Base-by-base conservation (phyloP, 2,113 vertebrate genomes). In the Haemorhous mexicanus region DNA sequence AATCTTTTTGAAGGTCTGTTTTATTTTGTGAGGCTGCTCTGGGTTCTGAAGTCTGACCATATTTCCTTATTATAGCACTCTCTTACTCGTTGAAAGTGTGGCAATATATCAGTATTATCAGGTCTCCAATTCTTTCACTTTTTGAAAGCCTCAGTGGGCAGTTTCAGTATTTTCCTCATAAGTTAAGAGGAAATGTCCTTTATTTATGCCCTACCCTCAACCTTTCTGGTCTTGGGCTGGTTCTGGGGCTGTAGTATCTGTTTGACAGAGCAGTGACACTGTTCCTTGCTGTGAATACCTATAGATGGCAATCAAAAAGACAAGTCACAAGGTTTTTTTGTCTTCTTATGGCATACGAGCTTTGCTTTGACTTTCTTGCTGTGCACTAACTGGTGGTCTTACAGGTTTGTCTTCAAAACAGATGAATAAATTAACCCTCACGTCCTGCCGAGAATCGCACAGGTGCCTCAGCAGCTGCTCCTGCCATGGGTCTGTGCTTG, bases 21-120 rank as follows among this genome's bases (percentile, higher is more conserved):
- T 91, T 89, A 32, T 90, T 93, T 85, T 83, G 81, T 86, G 85
- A 74, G 77, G 55, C 52, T 84, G 46, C 44, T 39, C 63, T 12
- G 44, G 26, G 24, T 83, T 94, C 64, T 70, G 27, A 58, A 19
- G 27, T 63, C 59, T 75, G 44, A 47, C 75, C 55, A 6, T 91
- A 62, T 94, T 87, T 96, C 87, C 63, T 89, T 93, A 39, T 89
- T 79, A 89, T 21, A 70, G 69, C 64, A 43, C 16, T 35, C 47
- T 89, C 69, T 81, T 58, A 67, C 13, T 82, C 75, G 30, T 63
- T 23, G 22, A 13, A 59, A 90, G 43, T 75, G 37, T 20, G 37
- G 78, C 77, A 50, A 33, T 89, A 74, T 62, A 72, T 93, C 84
- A 87, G 19, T 33, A 46, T 62, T 77, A 59, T n/a, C 93, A 74